Evolutionary conservation across 2,888 invertebrate species (phyloP).

Genomic region (Didymodactylos carnosus): DNA sequence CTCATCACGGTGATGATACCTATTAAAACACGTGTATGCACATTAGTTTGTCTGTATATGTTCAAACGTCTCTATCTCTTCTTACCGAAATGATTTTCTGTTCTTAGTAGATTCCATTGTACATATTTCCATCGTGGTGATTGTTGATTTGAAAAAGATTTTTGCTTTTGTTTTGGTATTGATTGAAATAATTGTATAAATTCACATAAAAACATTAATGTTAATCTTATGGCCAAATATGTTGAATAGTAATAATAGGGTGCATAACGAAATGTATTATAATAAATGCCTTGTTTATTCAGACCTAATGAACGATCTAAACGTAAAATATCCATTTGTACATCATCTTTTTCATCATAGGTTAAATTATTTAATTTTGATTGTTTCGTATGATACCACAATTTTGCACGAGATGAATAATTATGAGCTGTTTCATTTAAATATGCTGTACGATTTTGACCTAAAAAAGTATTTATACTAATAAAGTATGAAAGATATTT

Average conservation of each 20-base stretch:
- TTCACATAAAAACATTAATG: neutral
- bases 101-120: neutral
- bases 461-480: neutral
- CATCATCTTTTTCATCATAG: neutral
- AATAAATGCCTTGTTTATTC: neutral
- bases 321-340: neutral
- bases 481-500: no score
- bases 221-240: neutral
- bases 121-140: neutral
- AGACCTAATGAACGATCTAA: neutral
- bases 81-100: no score
- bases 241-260: neutral
- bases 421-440: neutral
- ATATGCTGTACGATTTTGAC: neutral
- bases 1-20: no score
- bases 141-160: neutral
- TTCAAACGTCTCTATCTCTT: no score
- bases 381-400: neutral
- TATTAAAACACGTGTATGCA: no score
- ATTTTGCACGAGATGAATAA: no score
- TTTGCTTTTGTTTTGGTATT: neutral
- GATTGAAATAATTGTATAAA: neutral
- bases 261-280: neutral
- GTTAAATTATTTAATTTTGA: neutral
- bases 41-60: no score